Base-by-base conservation (phyloP, 2,888 invertebrate genomes). In the Cryptocheilus praepositus region DNA sequence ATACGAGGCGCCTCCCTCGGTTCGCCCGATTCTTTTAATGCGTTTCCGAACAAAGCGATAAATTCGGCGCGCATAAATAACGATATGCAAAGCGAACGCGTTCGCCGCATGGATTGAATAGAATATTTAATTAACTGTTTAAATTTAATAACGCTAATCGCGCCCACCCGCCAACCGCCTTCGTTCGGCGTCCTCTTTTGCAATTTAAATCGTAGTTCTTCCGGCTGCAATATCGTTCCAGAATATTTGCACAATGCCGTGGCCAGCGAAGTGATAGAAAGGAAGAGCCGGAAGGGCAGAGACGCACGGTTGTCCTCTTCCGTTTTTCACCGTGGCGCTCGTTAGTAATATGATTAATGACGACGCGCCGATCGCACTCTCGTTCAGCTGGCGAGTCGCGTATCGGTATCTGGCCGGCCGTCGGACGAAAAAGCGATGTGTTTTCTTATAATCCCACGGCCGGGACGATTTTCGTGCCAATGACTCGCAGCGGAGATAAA, bases 141-240 rank as follows among this genome's bases (percentile, higher is more conserved):
- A 66, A 69, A 69, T 61, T 69, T 66, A 69, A 66, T 66, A 69
- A 61, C 69, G 60, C 56, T 69, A 69, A 67, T 62, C 59, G 56
- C 53, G 19, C 52, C 13, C 28, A 3, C 25, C 16, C 54, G 2
- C 53, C 25, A 25, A 28, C 56, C 54, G 52, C 53, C 60, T 53
- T 44, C 46, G 53, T 8, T 49, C 49, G 49, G 1, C 49, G 49
- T 11, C 3, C 59, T 59, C 56, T 61, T 69, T 61, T 69, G 68
- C 68, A 69, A 69, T 69, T 69, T 61, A 69, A 69, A 69, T 65
- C 36, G 57, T 46, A 46, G 36, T 56, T 61, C 49, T 49, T 28
- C 49, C 65, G 52, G 52, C 56, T 60, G 64, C 65, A 57, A 64
- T 65, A 65, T 58, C 65, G 61, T 43, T 28, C 51, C 68, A 57